phyloP scores from a whole-genome alignment of 2,888 invertebrate species.

The Ornithoptera priamus region DNA sequence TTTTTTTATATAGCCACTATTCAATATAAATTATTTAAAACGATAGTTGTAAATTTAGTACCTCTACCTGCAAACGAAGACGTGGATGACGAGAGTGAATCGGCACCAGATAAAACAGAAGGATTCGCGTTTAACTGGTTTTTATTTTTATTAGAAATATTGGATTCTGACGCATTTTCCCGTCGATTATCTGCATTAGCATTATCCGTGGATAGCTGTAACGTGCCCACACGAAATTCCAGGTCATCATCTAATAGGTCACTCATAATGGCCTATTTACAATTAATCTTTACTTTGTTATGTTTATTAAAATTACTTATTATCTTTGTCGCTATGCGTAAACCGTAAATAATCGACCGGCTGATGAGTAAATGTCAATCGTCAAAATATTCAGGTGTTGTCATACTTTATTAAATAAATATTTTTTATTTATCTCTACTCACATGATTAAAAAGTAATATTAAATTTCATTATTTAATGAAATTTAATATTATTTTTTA shows the following conservation, averaged over 20 bases:
- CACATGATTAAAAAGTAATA: background rate
- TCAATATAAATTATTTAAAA: constrained; percentile 1
- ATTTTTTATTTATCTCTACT: background rate
- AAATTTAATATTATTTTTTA: too few relatives aligned
- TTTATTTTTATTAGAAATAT: constrained; percentile 46
- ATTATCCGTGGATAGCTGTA: constrained; percentile 64
- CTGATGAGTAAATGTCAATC: constrained; percentile 41
- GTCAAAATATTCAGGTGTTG: constrained; percentile 34
- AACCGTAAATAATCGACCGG: constrained; percentile 65
- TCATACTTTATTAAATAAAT: background rate
- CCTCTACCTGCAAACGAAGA: constrained; percentile 66
- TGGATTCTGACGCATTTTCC: constrained; percentile 43
- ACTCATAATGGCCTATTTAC: constrained; percentile 51
- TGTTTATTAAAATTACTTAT: background rate
- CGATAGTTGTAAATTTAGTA: constrained; percentile 9
- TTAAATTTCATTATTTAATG: too few relatives aligned
- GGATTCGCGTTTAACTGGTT: constrained; percentile 55
- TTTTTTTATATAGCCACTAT: background rate
- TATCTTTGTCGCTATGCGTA: constrained; percentile 43
- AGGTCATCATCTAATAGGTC: constrained; percentile 78
- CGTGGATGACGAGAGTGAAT: constrained; percentile 69
- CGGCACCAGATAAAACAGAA: constrained; percentile 71
- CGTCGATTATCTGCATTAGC: constrained; percentile 43
- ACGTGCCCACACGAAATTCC: constrained; percentile 80
- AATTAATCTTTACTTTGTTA: constrained; percentile 14